Evolutionary conservation across 1,140 invertebrate species (phyloP).

Genomic region (Drosophila littoralis): DNA sequence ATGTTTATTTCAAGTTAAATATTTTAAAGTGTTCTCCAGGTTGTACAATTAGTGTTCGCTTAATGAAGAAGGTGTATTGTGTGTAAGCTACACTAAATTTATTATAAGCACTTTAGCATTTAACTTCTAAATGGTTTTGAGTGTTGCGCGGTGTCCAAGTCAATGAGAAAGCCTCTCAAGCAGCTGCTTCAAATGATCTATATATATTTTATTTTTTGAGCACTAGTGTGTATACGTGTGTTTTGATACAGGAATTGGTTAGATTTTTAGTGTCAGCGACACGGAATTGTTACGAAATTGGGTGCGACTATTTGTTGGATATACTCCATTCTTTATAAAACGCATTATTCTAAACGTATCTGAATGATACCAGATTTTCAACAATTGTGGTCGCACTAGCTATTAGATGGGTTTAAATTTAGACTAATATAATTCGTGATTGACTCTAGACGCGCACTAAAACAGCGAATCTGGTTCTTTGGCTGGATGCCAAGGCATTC

Average conservation of each 20-base stretch:
- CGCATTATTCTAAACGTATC: constrained; percentile 52
- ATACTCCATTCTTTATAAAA: constrained; percentile 31
- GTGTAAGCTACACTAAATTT: constrained; percentile 38
- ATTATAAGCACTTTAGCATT: constrained; percentile 57
- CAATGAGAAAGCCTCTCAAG: constrained; percentile 52
- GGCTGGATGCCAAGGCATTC: constrained; percentile 38
- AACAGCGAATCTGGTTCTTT: constrained; percentile 18
- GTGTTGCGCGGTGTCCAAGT: constrained; percentile 20
- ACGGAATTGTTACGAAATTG: constrained; percentile 73
- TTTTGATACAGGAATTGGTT: constrained; percentile 20
- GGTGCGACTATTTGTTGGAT: constrained; percentile 48
- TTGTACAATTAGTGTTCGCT: constrained; percentile 28
- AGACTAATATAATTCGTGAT: constrained; percentile 35
- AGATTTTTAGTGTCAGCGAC: constrained; percentile 29
- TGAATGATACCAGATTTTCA: constrained; percentile 17
- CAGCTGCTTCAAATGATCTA: constrained; percentile 18
- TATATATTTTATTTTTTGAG: constrained; percentile 6
- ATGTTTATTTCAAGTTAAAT: constrained; percentile 51
- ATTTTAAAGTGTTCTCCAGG: constrained; percentile 26
- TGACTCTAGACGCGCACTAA: constrained; percentile 17
- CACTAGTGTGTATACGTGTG: constrained; percentile 1
- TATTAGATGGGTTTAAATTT: constrained; percentile 5
- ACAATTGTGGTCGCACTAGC: neutral
- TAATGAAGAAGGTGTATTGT: constrained; percentile 12
- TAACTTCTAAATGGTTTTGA: constrained; percentile 51